phyloP scores from a whole-genome alignment of 2,888 invertebrate genomes.

The Diloba caeruleocephala region DNA sequence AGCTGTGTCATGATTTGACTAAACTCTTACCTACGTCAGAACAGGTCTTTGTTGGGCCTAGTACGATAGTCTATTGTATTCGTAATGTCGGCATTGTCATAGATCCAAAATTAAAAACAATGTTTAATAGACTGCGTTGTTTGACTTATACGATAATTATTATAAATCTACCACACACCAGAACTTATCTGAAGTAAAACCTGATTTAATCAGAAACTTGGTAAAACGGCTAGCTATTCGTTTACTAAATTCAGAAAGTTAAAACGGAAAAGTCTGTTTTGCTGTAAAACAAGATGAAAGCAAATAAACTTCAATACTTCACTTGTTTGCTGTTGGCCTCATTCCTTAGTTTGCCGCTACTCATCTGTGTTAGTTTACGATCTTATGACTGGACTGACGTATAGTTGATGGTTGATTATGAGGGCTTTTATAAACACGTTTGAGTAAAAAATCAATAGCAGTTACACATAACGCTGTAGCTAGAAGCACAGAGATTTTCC shows the following conservation, averaged over 20 bases:
- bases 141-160: too few species aligned
- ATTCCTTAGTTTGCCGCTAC: slow-evolving; percentile 30
- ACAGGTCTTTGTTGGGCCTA: slow-evolving; percentile 32
- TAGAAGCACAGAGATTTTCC: too few species aligned
- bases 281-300: slow-evolving; percentile 31
- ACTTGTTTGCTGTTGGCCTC: slow-evolving; percentile 33
- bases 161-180: too few species aligned
- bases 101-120: slow-evolving; percentile 40
- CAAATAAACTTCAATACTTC: slow-evolving; percentile 36
- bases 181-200: too few species aligned
- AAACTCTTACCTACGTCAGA: slow-evolving; percentile 26
- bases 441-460: too few species aligned
- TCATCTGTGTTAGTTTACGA: slow-evolving; percentile 16
- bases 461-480: too few species aligned
- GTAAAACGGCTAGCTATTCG: not conserved
- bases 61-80: slow-evolving; percentile 51
- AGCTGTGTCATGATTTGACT: slow-evolving; percentile 18
- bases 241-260: slow-evolving; percentile 3
- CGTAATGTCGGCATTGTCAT: slow-evolving; percentile 48
- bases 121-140: not conserved
- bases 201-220: not conserved
- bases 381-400: slow-evolving; percentile 5
- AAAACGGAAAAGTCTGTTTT: slow-evolving; percentile 15
- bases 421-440: too few species aligned
- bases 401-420: not conserved